Evolutionary conservation across 2,888 invertebrate species (phyloP).

Genomic region (Anthophora plumipes): DNA sequence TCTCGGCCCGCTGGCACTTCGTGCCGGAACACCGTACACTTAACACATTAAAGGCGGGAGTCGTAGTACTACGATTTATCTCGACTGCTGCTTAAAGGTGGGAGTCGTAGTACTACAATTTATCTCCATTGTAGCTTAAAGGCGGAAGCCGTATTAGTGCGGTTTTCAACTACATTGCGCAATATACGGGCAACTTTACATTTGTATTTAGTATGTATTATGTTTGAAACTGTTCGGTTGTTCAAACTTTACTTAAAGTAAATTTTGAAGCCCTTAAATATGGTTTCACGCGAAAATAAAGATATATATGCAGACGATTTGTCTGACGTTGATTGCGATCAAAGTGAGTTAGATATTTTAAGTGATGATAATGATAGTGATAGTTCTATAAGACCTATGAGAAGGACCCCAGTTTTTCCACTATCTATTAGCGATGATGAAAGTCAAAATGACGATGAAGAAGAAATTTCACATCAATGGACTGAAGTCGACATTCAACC

Average conservation of each 20-base stretch:
- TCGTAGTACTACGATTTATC: too few species aligned
- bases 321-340: slow-evolving; percentile 14
- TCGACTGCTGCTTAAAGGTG: too few species aligned
- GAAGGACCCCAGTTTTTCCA: slow-evolving; percentile 32
- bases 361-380: slow-evolving; percentile 25
- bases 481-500: slow-evolving; percentile 24
- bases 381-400: slow-evolving; percentile 34
- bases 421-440: slow-evolving; percentile 31
- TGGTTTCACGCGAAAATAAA: slow-evolving; percentile 30
- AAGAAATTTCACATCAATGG: slow-evolving; percentile 18
- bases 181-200: slow-evolving; percentile 23
- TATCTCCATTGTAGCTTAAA: slow-evolving; percentile 8
- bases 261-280: slow-evolving; percentile 26
- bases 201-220: slow-evolving; percentile 20
- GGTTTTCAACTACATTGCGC: slow-evolving; percentile 24
- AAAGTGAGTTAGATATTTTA: slow-evolving; percentile 22
- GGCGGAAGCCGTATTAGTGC: slow-evolving; percentile 24
- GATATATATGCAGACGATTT: slow-evolving; percentile 23
- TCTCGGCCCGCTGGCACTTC: too few species aligned
- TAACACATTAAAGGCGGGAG: too few species aligned
- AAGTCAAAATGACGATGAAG: slow-evolving; percentile 17
- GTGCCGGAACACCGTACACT: too few species aligned
- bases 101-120: not conserved
- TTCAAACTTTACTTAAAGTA: slow-evolving; percentile 23
- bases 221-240: slow-evolving; percentile 18